Base-by-base conservation (phyloP, 2,888 invertebrate species). In the Sphaerophoria taeniata region DNA sequence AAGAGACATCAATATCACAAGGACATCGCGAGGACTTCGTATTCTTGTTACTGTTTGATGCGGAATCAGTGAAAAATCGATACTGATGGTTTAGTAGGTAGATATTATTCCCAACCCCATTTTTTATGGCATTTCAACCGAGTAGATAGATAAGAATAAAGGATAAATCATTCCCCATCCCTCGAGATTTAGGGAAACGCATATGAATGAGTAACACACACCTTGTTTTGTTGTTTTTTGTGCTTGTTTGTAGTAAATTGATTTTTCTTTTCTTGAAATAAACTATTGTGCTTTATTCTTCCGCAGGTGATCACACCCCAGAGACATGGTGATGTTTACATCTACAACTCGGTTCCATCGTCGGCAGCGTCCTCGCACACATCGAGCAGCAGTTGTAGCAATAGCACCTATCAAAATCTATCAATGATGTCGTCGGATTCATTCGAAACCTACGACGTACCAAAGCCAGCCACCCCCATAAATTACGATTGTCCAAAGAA, bases 241-340 rank as follows among this genome's bases (percentile, higher is more conserved):
- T 24, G 24, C 33, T 65, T 71, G 14, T 34, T 77, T 69, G 72
- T 85, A 81, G 81, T 85, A 85, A 85, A 81, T 81, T 77, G 80
- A 73, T 85, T 81, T 67, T 33, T 11, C 6, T 11, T 7, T n/a
- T n/a, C 36, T 6, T 45, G n/a, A 69, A 56, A 70, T 51, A 16
- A 9, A 39, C 65, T 34, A 55, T n/a, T 34, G 49, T 60, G 56
- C 12, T 33, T 45, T 76, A 36, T 74, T 67, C 73, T 84, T 31
- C 78, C 87, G 69, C 92, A 95, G 95, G 95, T 95, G 84, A 93
- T 95, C 87, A 95, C 95, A 78, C 95, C 95, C 47, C 95, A 95
- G 90, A 94, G 95, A 91, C 94, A 94, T 91, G 95, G 95, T 88
- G 95, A 95, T 91, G 95, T 95, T 61, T 95, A 95, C 91, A 92